These are phyloP conservation scores for Gymnoscopelus braueri DNA, from an alignment of 2,797 vertebrate species.

Conservation along the genomic window DNA sequence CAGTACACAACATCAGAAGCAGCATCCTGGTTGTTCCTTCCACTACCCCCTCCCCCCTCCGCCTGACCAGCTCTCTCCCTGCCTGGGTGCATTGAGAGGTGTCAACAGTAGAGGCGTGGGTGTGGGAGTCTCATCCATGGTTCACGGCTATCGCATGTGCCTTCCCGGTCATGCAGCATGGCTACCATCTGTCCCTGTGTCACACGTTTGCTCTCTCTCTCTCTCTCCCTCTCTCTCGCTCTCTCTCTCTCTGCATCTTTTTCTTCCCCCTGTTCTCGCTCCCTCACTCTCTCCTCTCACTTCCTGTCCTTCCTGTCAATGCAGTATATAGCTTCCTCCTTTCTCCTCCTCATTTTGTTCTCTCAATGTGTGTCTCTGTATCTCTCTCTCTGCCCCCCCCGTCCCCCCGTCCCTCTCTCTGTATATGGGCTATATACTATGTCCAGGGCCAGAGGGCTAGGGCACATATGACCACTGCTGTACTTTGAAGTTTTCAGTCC, in stretches of 20 bases:
- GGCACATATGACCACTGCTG: conserved; percentile 5
- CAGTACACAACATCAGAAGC: conserved; percentile 8
- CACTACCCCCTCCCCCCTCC: neutral
- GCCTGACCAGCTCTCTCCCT: conserved; percentile 6
- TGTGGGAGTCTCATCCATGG: conserved; percentile 64
- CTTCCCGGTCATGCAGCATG: conserved; percentile 56
- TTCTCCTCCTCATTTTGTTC: conserved; percentile 20
- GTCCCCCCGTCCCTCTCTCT: neutral
- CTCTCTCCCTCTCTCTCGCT: conserved; percentile 29
- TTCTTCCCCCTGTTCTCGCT: conserved; percentile 23
- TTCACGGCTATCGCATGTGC: conserved; percentile 75
- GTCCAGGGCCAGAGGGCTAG: neutral
- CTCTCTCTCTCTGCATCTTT: conserved; percentile 36
- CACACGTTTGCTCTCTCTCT: conserved; percentile 50
- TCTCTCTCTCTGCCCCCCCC: neutral
- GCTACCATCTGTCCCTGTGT: conserved; percentile 73
- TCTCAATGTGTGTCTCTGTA: conserved; percentile 1
- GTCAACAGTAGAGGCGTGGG: conserved; percentile 71
- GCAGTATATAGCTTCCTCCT: conserved; percentile 9
- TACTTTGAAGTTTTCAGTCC: conserved; percentile 34
- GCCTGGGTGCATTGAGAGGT: conserved; percentile 60
- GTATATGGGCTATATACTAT: no score
- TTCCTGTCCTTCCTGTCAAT: conserved; percentile 18
- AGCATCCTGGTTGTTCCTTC: conserved; percentile 12
- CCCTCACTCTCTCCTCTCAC: conserved; percentile 33